Base-by-base conservation (phyloP, 2,113 vertebrate genomes). In the Lasiurus borealis region DNA sequence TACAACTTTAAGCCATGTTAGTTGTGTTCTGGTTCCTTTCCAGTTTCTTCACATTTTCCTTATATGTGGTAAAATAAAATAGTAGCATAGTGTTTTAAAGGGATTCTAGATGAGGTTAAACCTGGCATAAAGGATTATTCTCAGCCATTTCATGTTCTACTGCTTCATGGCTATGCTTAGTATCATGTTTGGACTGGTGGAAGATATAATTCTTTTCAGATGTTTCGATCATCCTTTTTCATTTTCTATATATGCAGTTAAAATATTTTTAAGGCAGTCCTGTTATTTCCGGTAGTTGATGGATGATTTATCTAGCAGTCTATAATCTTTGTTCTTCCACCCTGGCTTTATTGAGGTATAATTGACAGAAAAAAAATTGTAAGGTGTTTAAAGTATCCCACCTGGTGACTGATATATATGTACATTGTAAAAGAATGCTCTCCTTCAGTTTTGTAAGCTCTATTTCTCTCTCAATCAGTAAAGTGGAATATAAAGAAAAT, bases 21-120 rank as follows among this genome's bases (percentile, higher is more conserved):
- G 14, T 94, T 93, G 27, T 88, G 93, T 96, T 92, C 57, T 95
- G 77, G 50, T 71, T 94, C 21, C 78, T 92, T 59, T 90, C 59
- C 83, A 96, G 66, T 90, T 95, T 80, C 52, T 73, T 89, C 14
- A 88, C 14, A 50, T 85, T 46, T 88, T 96, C 1, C 29, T 95
- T 77, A 44, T 77, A 68, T 81, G 40, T 76, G 64, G 8, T 76
- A 88, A 96, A 91, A 95, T 78, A 85, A 91, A 95, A 94, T 96
- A 31, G 3, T 9, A 92, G 14, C 15, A 25, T 31, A 71, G 8
- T 59, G 81, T 87, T 94, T 87, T 34, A 29, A 94, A 93, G 84
- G 82, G 34, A 77, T 57, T 94, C 25, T 75, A 50, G 88, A 5
- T 80, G 62, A 93, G 73, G 40, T 80, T 91, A 92, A 34, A 69